phyloP scores from a whole-genome alignment of 1,140 invertebrate species.

The Drosophila repleta region DNA sequence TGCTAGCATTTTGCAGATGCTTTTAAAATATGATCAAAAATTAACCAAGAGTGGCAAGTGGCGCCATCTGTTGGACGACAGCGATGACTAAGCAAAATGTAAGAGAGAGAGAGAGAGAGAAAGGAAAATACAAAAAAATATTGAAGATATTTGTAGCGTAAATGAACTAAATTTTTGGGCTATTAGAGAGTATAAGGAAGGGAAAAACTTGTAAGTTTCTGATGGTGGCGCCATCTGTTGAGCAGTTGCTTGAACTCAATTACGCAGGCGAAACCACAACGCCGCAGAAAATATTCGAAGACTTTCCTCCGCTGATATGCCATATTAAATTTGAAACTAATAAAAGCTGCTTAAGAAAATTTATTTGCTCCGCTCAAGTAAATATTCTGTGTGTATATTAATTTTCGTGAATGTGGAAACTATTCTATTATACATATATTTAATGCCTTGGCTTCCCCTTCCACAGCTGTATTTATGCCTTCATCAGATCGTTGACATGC shows the following conservation, averaged over 20 bases:
- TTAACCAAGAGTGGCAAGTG: slow-evolving; percentile 38
- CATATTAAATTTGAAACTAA: too few relatives aligned
- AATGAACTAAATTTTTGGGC: slow-evolving; percentile 12
- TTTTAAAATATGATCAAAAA: slow-evolving; percentile 47
- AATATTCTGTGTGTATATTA: background rate
- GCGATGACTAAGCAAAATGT: too few relatives aligned
- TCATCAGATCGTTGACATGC: background rate
- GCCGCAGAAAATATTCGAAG: background rate
- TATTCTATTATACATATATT: too few relatives aligned
- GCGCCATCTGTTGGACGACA: slow-evolving; percentile 36
- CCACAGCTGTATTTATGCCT: background rate
- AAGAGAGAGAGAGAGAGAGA: background rate
- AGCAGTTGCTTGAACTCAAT: background rate
- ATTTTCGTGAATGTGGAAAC: too few relatives aligned
- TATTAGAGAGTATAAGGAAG: background rate
- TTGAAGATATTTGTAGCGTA: background rate
- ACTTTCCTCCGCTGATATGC: background rate
- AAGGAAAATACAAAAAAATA: background rate
- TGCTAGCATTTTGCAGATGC: slow-evolving; percentile 62
- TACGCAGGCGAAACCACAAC: background rate
- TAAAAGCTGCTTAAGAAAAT: background rate
- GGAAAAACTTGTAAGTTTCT: background rate
- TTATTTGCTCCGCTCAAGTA: slow-evolving; percentile 8
- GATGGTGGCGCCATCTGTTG: slow-evolving; percentile 21
- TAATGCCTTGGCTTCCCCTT: too few relatives aligned